Percentiles rank a stretch among this genome's conserved stretches.
Conservation (phyloP, 2,797 vertebrate genomes). For the Botia almorhae region DNA sequence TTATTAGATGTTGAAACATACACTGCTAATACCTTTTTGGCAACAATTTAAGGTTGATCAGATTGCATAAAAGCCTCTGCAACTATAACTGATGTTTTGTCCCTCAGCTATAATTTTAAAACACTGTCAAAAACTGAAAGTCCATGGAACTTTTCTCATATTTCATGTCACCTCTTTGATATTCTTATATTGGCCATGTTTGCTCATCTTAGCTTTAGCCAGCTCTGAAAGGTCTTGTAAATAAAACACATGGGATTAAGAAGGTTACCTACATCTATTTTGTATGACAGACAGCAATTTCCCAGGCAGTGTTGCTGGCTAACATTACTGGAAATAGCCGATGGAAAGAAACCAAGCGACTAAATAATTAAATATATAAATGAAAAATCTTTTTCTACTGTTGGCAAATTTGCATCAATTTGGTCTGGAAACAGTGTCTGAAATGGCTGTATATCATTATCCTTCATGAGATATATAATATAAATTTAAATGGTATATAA, state of each 20-base stretch:
- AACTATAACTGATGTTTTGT: neutral
- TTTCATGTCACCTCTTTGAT: neutral
- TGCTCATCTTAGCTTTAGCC: too few relatives aligned
- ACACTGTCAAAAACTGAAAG: neutral
- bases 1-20: neutral
- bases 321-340: neutral
- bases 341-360: neutral
- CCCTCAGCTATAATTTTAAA: slow-evolving; percentile 3
- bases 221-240: too few relatives aligned
- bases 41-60: slow-evolving; percentile 1
- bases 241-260: neutral
- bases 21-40: neutral
- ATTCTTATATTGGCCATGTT: neutral
- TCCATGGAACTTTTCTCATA: neutral
- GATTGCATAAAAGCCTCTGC: neutral
- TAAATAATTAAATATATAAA: neutral
- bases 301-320: neutral
- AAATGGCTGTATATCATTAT: neutral
- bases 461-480: neutral
- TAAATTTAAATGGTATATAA: neutral
- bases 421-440: neutral
- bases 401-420: neutral
- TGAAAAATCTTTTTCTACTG: neutral
- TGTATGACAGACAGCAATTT: neutral
- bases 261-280: neutral